Evolutionary conservation across 2,797 vertebrate species (phyloP).

Genomic region (Columba guinea): DNA sequence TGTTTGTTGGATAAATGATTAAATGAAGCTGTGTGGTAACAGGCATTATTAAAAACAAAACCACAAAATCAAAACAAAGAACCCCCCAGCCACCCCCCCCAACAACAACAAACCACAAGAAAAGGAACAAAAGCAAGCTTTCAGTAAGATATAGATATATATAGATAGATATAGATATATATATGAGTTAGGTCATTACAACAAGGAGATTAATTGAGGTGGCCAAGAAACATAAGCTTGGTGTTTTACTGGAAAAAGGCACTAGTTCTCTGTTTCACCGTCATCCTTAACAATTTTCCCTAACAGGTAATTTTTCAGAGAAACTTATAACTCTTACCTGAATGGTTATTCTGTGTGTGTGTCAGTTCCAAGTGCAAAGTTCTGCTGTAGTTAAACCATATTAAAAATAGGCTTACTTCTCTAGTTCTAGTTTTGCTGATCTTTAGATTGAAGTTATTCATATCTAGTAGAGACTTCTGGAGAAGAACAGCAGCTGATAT

Average conservation of each 20-base stretch:
- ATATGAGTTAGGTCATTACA: neutral
- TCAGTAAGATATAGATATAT: neutral
- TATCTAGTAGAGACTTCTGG: neutral
- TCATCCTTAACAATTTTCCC: neutral
- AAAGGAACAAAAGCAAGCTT: neutral
- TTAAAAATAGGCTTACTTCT: neutral
- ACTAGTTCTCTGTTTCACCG: neutral
- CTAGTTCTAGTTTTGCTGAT: neutral
- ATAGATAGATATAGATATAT: neutral
- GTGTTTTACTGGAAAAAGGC: neutral
- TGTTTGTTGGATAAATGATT: neutral
- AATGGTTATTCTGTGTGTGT: neutral
- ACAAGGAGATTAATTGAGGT: neutral
- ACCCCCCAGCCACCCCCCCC: no score
- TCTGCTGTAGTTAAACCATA: neutral
- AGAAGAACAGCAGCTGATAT: neutral
- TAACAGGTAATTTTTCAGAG: neutral
- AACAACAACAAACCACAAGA: no score
- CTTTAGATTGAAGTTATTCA: neutral
- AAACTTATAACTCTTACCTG: neutral
- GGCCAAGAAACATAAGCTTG: neutral
- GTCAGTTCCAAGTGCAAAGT: neutral
- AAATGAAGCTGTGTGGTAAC: neutral
- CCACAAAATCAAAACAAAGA: no score
- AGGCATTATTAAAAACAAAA: neutral